These are phyloP conservation scores for Phalanger gymnotis DNA, from an alignment of 2,797 vertebrate species.

Conservation along the genomic window DNA sequence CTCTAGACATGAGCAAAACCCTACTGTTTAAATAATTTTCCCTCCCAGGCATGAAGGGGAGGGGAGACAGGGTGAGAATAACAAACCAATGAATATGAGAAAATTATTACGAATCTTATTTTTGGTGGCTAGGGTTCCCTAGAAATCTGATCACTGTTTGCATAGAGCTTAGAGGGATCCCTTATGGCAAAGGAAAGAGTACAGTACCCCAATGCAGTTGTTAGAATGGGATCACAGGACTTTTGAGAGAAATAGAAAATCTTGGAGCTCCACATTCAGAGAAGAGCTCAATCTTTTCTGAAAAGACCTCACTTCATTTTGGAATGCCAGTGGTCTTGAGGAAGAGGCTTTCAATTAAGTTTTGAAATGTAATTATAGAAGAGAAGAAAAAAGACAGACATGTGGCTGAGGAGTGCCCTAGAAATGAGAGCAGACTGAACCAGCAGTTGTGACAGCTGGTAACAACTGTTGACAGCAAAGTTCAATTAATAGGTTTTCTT, in stretches of 20 bases:
- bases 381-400: neutral
- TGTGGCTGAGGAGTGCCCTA: neutral
- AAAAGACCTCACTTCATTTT: neutral
- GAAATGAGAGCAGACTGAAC: neutral
- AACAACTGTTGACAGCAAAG: neutral
- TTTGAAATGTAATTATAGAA: neutral
- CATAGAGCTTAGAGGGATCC: neutral
- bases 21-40: neutral
- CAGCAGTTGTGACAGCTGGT: neutral
- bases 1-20: neutral
- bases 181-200: neutral
- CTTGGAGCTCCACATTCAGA: neutral
- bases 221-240: neutral
- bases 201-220: neutral
- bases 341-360: neutral
- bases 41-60: neutral
- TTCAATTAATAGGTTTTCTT: neutral
- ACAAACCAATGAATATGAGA: neutral
- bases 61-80: neutral
- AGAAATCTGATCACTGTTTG: neutral
- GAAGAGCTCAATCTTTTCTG: neutral
- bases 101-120: neutral
- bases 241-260: neutral
- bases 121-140: neutral
- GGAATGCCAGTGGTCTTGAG: neutral